Evolutionary conservation across 2,888 invertebrate genomes (phyloP).

Genomic region (Cyclophora punctaria): DNA sequence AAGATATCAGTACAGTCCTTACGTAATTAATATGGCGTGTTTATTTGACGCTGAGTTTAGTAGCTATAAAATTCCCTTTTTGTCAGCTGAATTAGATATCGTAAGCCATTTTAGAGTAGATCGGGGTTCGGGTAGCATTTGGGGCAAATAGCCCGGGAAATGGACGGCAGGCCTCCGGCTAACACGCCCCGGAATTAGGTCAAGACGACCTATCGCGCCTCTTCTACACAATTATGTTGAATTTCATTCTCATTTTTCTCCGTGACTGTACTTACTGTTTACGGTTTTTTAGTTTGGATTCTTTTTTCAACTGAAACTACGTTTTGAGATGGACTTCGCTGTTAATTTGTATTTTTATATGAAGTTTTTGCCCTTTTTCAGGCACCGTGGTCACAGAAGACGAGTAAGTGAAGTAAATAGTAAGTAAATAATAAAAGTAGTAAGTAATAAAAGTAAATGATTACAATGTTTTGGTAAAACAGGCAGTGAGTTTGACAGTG

Average conservation of each 20-base stretch:
- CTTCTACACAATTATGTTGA: slow-evolving; percentile 36
- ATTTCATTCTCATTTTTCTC: slow-evolving; percentile 33
- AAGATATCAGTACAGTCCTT: neutral
- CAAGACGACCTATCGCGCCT: slow-evolving; percentile 40
- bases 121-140: slow-evolving; percentile 36
- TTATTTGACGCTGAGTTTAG: slow-evolving; percentile 27
- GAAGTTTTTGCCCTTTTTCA: too few relatives aligned
- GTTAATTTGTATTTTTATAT: too few relatives aligned
- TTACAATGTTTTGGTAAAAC: too few relatives aligned
- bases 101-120: slow-evolving; percentile 36
- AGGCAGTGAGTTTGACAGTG: too few relatives aligned
- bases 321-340: too few relatives aligned
- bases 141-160: slow-evolving; percentile 50
- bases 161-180: slow-evolving; percentile 32
- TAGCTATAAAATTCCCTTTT: slow-evolving; percentile 36
- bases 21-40: slow-evolving; percentile 7
- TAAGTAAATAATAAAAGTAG: too few relatives aligned
- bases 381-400: too few relatives aligned
- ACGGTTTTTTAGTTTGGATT: too few relatives aligned
- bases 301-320: too few relatives aligned
- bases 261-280: too few relatives aligned
- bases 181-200: slow-evolving; percentile 46
- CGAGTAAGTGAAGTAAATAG: too few relatives aligned
- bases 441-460: too few relatives aligned
- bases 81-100: slow-evolving; percentile 44